A percentile compares a stretch with the other conserved stretches of the same genome.
Conservation (phyloP, 2,113 vertebrate genomes). For the Rhineura floridana region DNA sequence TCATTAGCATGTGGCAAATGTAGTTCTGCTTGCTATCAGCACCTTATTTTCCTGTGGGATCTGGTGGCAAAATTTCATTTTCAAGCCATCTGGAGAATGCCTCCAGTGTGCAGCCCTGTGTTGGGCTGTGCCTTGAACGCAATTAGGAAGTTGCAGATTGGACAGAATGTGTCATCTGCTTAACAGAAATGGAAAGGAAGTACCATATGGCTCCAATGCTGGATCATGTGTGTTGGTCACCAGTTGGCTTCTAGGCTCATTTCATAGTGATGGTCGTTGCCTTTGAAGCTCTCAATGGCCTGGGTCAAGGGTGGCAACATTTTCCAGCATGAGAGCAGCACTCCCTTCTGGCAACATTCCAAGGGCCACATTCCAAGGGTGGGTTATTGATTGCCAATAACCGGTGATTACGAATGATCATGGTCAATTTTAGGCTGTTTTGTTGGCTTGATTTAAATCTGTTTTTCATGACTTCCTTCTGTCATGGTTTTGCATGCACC, state of each 20-base stretch:
- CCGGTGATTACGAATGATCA: not conserved
- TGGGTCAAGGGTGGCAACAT: too few relatives aligned
- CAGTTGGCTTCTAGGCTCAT: not conserved
- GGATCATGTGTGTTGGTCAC: not conserved
- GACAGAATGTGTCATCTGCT: not conserved
- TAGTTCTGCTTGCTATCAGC: not conserved
- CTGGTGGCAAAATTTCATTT: not conserved
- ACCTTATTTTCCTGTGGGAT: conserved; percentile 26
- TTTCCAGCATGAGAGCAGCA: too few relatives aligned
- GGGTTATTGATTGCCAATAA: too few relatives aligned
- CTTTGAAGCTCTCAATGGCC: not conserved
- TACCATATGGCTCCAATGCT: not conserved
- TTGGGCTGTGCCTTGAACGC: not conserved
- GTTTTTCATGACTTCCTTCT: not conserved
- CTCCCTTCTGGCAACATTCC: too few relatives aligned
- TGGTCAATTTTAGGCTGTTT: not conserved
- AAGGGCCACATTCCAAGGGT: too few relatives aligned
- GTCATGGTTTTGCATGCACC: not conserved
- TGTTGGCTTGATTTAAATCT: not conserved
- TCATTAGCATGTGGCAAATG: not conserved
- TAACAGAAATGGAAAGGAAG: not conserved
- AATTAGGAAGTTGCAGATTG: not conserved
- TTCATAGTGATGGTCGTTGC: not conserved
- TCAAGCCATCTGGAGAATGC: not conserved
- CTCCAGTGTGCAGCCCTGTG: not conserved